A percentile compares a stretch with the other conserved stretches of the same genome.
These are phyloP conservation scores for Sterrhoptilus dennistouni DNA, from an alignment of 2,113 vertebrate genomes.

Conservation along the genomic window DNA sequence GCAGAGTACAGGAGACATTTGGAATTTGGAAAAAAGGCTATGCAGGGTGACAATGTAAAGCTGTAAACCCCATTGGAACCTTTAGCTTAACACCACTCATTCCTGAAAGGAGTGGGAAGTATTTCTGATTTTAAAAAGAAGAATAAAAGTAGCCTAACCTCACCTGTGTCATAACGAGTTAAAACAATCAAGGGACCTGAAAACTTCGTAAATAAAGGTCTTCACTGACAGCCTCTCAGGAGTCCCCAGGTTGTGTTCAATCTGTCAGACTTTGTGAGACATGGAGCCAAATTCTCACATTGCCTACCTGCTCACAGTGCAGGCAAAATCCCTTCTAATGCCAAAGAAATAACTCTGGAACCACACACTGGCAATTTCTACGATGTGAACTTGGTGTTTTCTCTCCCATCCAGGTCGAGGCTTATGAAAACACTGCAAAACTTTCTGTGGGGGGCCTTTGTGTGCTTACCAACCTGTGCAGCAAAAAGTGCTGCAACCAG, in stretches of 20 bases:
- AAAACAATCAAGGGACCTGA: not conserved
- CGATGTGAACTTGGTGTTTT: not conserved
- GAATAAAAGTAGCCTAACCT: not conserved
- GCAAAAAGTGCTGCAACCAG: not conserved
- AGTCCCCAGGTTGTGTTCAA: not conserved
- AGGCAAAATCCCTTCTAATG: not conserved
- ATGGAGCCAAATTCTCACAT: not conserved
- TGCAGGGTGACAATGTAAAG: not conserved
- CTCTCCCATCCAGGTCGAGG: not conserved
- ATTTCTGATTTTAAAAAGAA: not conserved
- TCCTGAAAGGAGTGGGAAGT: not conserved
- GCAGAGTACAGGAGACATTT: not conserved
- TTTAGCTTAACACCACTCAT: not conserved
- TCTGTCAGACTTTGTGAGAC: not conserved
- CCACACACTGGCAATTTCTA: not conserved
- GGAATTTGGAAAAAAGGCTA: not conserved
- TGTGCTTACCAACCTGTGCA: not conserved
- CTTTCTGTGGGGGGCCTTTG: not conserved
- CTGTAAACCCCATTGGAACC: not conserved
- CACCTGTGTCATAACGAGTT: not conserved
- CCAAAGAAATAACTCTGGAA: not conserved
- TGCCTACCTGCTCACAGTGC: not conserved
- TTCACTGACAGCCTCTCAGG: not conserved
- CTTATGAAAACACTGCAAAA: not conserved
- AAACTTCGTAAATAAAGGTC: not conserved